Conservation (phyloP, 2,888 invertebrate genomes). For the Glyphotaelius pellucidus region DNA sequence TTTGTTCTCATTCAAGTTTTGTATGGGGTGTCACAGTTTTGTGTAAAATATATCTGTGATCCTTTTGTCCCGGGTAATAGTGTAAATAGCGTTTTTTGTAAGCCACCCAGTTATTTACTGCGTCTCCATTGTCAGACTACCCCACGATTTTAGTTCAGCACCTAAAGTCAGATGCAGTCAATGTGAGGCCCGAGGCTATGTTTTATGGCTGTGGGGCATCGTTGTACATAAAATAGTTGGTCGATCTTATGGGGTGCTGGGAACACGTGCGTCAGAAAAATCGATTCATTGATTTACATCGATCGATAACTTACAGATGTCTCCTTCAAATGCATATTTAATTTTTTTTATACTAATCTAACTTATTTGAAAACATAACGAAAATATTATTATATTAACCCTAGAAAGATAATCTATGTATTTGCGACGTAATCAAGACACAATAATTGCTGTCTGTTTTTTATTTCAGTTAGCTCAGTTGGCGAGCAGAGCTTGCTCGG, state of each 20-base stretch:
- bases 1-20: conserved; percentile 55
- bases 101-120: conserved; percentile 65
- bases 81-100: conserved; percentile 65
- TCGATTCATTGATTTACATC: background rate
- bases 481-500: too few relatives aligned
- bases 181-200: conserved; percentile 24
- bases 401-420: too few relatives aligned
- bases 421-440: too few relatives aligned
- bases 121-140: conserved; percentile 60
- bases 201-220: background rate
- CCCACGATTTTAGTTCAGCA: conserved; percentile 44
- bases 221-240: too few relatives aligned
- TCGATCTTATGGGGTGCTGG: background rate
- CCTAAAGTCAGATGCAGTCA: conserved; percentile 45
- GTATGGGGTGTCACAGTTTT: conserved; percentile 55
- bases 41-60: conserved; percentile 61
- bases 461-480: too few relatives aligned
- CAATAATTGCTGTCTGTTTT: too few relatives aligned
- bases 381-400: too few relatives aligned
- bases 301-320: too few relatives aligned
- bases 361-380: too few relatives aligned
- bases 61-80: conserved; percentile 58
- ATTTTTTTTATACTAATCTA: background rate
- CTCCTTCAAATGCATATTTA: background rate
- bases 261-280: background rate